Evolutionary conservation across 2,888 invertebrate species (phyloP).

Genomic region (Hirtodrosophila confusa): DNA sequence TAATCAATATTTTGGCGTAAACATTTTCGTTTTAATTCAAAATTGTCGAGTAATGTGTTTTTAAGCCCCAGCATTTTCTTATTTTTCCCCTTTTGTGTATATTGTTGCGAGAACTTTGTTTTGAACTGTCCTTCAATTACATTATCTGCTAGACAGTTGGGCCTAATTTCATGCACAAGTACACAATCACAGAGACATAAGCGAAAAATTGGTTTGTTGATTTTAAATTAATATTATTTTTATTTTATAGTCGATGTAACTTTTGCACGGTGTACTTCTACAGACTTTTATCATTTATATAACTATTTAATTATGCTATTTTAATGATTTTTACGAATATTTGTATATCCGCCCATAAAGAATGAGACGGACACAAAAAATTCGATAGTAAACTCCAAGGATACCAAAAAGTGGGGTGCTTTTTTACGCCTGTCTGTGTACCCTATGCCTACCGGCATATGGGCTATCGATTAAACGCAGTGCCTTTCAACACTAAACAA

Average conservation of each 20-base stretch:
- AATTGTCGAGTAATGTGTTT: background rate
- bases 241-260: background rate
- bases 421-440: conserved; percentile 2
- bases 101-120: conserved; percentile 7
- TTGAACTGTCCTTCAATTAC: conserved; percentile 4
- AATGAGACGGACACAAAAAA: conserved; percentile 53
- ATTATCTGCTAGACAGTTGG: conserved; percentile 14
- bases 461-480: conserved; percentile 22
- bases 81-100: background rate
- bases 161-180: conserved; percentile 10
- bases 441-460: conserved; percentile 21
- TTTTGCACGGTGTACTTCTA: background rate
- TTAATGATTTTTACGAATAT: conserved; percentile 31
- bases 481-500: conserved; percentile 23
- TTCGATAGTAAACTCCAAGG: conserved; percentile 69
- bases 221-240: conserved; percentile 8
- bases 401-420: conserved; percentile 57
- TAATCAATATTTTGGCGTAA: conserved; percentile 42
- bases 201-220: conserved; percentile 13
- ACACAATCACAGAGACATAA: conserved; percentile 2
- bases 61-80: background rate
- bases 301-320: conserved; percentile 24
- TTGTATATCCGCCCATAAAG: conserved; percentile 49
- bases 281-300: conserved; percentile 12
- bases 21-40: background rate